Evolutionary conservation across 2,888 invertebrate genomes (phyloP), one percentile per base, ranked within the genome.

Genomic region (Lithodes maja): DNA sequence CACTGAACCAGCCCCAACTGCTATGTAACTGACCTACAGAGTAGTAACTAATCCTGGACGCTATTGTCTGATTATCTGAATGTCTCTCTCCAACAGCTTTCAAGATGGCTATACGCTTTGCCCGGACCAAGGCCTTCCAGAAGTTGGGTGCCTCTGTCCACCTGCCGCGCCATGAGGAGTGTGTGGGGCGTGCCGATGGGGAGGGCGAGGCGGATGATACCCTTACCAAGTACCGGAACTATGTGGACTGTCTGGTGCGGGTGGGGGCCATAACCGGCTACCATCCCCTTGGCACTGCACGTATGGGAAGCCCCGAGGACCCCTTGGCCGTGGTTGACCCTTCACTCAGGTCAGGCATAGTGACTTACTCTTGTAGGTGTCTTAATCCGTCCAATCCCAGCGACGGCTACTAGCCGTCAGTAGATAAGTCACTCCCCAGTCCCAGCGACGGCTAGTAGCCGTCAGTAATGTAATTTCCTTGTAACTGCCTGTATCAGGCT

Each of bases 271-370:
- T 97, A 97, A 98, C 97, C 2, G 97, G 97, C 93, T 98, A 98
- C 93, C 98, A 98, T 94, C 97, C 97, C 0, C 96, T 96, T 77
- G 97, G 98, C 5, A 98, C 98, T 0, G 95, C 97, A 17, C 98
- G 97, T 94, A 98, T 98, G 97, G 98, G 98, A 5, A 97, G 97
- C 0, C 94, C 95, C 1, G 96, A 95, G 94, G 98, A 98, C 52
- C 80, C 77, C 3, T 9, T 74, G 68, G 94, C 95, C 1, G 97
- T 97, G 0, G 96, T 97, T 0, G 96, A 97, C 93, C 94, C 95
- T 1, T 93, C 95, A 75, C 93, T 96, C 3, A 95, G 95, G 96
- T 96, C 92, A 90, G 86, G 68, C 3, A 68, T n/a, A n/a, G n/a
- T n/a, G n/a, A n/a, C n/a, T n/a, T 33, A 33, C 33, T 33, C 33